A percentile compares a stretch with the other conserved stretches of the same genome.
phyloP scores from a whole-genome alignment of 1,140 invertebrate species.

The Bombus polaris region DNA sequence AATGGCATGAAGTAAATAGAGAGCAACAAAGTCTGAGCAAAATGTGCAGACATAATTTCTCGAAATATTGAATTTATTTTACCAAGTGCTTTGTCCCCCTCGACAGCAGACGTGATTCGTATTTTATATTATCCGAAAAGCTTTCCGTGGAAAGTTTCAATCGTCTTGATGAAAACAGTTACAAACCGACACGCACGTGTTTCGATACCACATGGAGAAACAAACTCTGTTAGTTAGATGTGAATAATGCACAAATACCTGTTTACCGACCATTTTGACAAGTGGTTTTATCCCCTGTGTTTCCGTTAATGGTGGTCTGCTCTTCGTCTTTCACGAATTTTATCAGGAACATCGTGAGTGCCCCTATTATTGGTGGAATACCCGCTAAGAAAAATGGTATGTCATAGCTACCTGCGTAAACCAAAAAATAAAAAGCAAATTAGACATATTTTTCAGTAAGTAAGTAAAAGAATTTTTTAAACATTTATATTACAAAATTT shows the following conservation, averaged over 20 bases:
- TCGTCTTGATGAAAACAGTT: conserved; percentile 43
- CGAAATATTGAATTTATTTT: conserved; percentile 41
- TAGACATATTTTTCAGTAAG: background rate
- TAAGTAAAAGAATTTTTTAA: background rate
- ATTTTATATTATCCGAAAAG: conserved; percentile 47
- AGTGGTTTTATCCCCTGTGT: conserved; percentile 34
- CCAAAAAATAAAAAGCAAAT: conserved; percentile 36
- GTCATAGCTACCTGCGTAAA: conserved; percentile 86
- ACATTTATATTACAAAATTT: background rate
- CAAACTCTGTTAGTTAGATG: conserved; percentile 54
- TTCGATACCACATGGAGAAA: conserved; percentile 52
- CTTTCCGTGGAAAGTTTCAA: conserved; percentile 51
- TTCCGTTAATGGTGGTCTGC: background rate
- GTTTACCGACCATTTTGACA: conserved; percentile 68
- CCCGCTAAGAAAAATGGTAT: conserved; percentile 92
- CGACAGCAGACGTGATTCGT: conserved; percentile 44
- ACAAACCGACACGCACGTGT: conserved; percentile 47
- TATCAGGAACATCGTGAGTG: conserved; percentile 89
- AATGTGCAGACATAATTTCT: conserved; percentile 12
- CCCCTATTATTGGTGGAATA: conserved; percentile 91
- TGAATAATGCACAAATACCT: conserved; percentile 62
- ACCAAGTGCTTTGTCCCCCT: conserved; percentile 42
- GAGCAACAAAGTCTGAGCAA: background rate
- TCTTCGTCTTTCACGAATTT: conserved; percentile 82
- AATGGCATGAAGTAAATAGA: background rate